These are phyloP conservation scores for Carettochelys insculpta DNA, from an alignment of 2,113 vertebrate genomes.

Conservation along the genomic window DNA sequence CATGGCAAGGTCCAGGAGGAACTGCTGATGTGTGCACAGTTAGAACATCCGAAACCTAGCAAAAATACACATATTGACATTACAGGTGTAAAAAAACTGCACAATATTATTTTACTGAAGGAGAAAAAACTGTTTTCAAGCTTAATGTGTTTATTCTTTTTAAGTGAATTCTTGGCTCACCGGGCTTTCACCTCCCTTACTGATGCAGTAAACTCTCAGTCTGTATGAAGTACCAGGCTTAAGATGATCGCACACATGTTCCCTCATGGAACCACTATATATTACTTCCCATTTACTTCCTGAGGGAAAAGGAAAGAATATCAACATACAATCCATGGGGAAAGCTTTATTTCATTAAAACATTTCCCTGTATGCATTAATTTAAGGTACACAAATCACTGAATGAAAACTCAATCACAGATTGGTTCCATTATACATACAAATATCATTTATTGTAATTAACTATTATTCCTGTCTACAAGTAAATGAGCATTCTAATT, in stretches of 20 bases:
- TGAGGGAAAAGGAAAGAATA: conserved; percentile 30
- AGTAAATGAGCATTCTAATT: rapidly evolving
- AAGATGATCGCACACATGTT: conserved; percentile 79
- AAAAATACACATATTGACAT: not conserved
- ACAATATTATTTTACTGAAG: not conserved
- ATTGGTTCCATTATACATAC: not conserved
- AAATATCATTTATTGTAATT: rapidly evolving
- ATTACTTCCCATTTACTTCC: conserved; percentile 75
- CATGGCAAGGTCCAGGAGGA: conserved; percentile 70
- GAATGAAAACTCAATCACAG: not conserved
- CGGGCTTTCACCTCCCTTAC: conserved; percentile 78
- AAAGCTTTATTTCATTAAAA: not conserved
- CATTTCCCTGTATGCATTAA: not conserved
- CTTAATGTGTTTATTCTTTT: not conserved
- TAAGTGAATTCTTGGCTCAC: conserved; percentile 52
- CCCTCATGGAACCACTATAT: conserved; percentile 73
- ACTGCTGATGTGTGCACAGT: conserved; percentile 75
- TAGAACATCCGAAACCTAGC: conserved; percentile 76
- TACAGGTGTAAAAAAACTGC: not conserved
- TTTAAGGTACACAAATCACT: not conserved
- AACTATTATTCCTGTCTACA: rapidly evolving
- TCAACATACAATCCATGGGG: not conserved
- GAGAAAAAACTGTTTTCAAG: not conserved
- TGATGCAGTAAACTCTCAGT: conserved; percentile 77
- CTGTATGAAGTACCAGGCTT: conserved; percentile 77